Evolutionary conservation across 2,113 vertebrate species (phyloP).

Genomic region (Callionymus lyra): DNA sequence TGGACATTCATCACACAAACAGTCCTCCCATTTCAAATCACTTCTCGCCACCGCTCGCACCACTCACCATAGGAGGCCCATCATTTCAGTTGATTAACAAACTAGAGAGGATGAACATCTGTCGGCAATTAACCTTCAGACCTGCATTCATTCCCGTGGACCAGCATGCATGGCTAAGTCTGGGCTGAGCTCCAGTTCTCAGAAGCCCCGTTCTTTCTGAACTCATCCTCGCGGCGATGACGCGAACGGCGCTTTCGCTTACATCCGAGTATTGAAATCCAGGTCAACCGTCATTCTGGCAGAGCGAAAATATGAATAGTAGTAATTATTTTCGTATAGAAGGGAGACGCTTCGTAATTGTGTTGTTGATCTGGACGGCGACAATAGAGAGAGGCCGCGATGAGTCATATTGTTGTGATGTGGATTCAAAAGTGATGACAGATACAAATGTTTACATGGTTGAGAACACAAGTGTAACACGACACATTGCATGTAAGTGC

Average conservation of each 20-base stretch:
- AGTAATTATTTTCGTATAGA: too few relatives aligned
- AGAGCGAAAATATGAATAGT: too few relatives aligned
- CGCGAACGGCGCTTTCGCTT: slow-evolving; percentile 4
- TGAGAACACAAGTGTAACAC: too few relatives aligned
- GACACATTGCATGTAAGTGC: too few relatives aligned
- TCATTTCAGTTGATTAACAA: slow-evolving; percentile 53
- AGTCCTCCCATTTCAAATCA: slow-evolving; percentile 10
- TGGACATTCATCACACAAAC: background rate
- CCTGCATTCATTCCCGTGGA: slow-evolving; percentile 35
- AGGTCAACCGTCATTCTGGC: slow-evolving; percentile 4
- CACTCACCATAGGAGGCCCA: slow-evolving; percentile 24
- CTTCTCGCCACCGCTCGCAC: slow-evolving; percentile 1
- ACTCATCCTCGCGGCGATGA: slow-evolving; percentile 4
- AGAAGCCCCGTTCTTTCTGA: slow-evolving; percentile 14
- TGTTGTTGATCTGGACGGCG: too few relatives aligned
- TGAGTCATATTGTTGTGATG: too few relatives aligned
- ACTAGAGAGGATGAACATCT: slow-evolving; percentile 51
- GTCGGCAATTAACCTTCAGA: slow-evolving; percentile 59
- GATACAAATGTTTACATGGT: too few relatives aligned
- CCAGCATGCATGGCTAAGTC: slow-evolving; percentile 30
- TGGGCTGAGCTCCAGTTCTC: slow-evolving; percentile 42
- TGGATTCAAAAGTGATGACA: too few relatives aligned
- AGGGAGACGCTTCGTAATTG: too few relatives aligned
- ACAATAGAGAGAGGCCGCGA: too few relatives aligned
- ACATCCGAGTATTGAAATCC: slow-evolving; percentile 9